Evolutionary conservation across 2,888 invertebrate species (phyloP), one percentile per base, ranked within the genome.

Genomic region (Caenorhabditis sulstoni): DNA sequence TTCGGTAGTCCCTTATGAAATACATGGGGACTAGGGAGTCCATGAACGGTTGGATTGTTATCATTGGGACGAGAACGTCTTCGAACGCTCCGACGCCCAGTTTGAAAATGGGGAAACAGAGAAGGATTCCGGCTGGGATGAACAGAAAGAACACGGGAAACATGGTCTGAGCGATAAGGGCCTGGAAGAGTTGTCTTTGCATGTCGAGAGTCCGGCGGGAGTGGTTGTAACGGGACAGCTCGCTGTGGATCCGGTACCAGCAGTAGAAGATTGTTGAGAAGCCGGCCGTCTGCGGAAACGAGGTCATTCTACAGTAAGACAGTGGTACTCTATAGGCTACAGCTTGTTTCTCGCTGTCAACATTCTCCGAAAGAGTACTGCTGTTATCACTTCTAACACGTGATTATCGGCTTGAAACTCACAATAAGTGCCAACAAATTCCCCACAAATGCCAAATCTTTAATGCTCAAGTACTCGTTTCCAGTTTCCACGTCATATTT

Each of bases 121-220:
- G 18, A 12, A 64, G 18, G 22, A 64, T 18, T 5, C 22, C 41
- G 12, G 44, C 50, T 16, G 64, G 64, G 14, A 64, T 9, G 22
- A 44, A 64, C 52, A 64, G 16, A 14, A 64, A 52, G 20, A 50
- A 14, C 12, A 52, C 16, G 2, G 64, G 64, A 20, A 64, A 23
- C 1, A 50, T 1, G 20, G 64, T 64, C 23, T 64, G 64, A 7
- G 44, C 52, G 16, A 49, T 20, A 2, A 64, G 37, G 11, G 64
- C 52, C 3, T 39, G 52, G 64, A 64, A 52, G 1, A 64, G 52
- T 53, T 64, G 64, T 20, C 12, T 4, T 20, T 64, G 64, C 39
- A 64, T 20, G 2, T 64, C 64, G 20, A 41, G 52, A 4, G 64
- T 64, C 37, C 23, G 37, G 5, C 16, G 20, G 4, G 64, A 53